Evolutionary conservation across 1,140 invertebrate species (phyloP), one percentile per base, ranked within the genome.

Genomic region (Ridgeia piscesae): DNA sequence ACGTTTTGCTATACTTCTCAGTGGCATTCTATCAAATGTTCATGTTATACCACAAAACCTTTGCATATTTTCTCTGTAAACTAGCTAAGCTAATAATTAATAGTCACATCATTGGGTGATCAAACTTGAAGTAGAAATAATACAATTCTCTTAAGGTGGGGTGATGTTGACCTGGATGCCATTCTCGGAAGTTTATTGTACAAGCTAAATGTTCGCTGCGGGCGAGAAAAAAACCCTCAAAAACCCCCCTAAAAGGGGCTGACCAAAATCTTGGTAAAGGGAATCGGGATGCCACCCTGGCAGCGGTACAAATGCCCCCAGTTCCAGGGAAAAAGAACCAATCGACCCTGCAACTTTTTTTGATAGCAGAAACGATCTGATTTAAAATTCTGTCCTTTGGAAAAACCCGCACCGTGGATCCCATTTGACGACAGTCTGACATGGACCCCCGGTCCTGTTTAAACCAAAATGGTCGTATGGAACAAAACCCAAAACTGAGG

Each of bases 81-180:
- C 27, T 9, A 31, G 2, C 58, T 77, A 21, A 1, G 58, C 2
- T 77, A 77, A 77, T n/a, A n/a, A 17, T 31, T 8, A 77, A 77
- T 77, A 27, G 58, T 77, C 6, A 77, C 27, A 77, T 77, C 2
- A 77, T 77, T 31, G 27, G 17, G 58, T 77, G 58, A 77, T 77
- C 58, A 8, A 31, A 27, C 14, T 77, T 27, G 27, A 77, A 77
- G 8, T 21, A 77, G 11, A 77, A 77, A 21, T 77, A 21, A 77
- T 77, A 77, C 58, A 77, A 77, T 77, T 21, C 58, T 77, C 14
- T 77, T 4, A 6, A 90, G 89, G 35, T 90, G 89, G 89, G 34
- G 33, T 95, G 98, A 99, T 96, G 98, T 98, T 35, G 98, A 99
- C 96, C 96, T 99, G 94, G 99, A 99, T 96, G 98, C 98, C 89